phyloP scores from a whole-genome alignment of 2,113 vertebrate genomes.

The Sander vitreus region DNA sequence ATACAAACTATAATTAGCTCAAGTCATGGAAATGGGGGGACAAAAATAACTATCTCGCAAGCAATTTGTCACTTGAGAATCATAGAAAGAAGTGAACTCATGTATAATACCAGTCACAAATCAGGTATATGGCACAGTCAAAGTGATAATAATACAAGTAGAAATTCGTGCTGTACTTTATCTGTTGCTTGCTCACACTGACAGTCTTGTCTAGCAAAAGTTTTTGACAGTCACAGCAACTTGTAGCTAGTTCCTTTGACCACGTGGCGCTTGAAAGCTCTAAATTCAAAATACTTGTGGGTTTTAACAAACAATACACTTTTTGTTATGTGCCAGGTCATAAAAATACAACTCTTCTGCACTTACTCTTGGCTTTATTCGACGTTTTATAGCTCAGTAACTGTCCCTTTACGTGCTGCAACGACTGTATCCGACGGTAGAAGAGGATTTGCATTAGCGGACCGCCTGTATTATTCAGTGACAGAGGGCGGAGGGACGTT shows the following conservation, averaged over 20 bases:
- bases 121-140: accelerated
- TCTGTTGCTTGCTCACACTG: neutral
- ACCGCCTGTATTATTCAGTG: conserved; percentile 23
- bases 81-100: neutral
- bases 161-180: neutral
- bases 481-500: conserved; percentile 5
- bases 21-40: neutral
- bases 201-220: neutral
- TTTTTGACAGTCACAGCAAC: conserved; percentile 64
- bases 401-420: conserved; percentile 31
- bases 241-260: conserved; percentile 26
- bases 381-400: conserved; percentile 58
- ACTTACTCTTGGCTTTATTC: conserved; percentile 74
- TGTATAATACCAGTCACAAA: neutral
- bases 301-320: neutral
- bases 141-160: neutral
- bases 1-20: neutral
- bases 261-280: conserved; percentile 73
- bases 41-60: neutral
- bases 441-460: conserved; percentile 58
- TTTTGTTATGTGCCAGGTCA: accelerated
- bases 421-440: conserved; percentile 67
- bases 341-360: neutral
- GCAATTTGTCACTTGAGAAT: neutral
- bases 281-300: neutral